These are phyloP conservation scores for Pseudomyrmex cubaensis DNA, from an alignment of 1,140 invertebrate genomes.

Conservation along the genomic window DNA sequence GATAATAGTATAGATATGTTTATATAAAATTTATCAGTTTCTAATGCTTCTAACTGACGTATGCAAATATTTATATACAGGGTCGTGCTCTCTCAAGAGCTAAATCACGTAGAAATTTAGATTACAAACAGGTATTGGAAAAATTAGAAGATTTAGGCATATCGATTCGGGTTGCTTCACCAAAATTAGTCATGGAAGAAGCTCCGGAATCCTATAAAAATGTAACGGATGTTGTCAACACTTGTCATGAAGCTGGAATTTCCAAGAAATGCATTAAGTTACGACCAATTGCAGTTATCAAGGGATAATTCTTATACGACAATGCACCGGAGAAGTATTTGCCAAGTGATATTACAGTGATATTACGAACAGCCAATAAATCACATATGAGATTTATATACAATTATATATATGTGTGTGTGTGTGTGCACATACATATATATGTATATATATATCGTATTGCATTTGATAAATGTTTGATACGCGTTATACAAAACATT, in stretches of 20 bases:
- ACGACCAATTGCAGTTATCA: slow-evolving; percentile 99
- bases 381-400: no score
- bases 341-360: no score
- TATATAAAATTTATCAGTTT: background rate
- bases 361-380: no score
- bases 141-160: slow-evolving; percentile 97
- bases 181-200: slow-evolving; percentile 99
- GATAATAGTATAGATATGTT: no score
- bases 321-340: no score
- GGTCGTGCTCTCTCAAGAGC: slow-evolving; percentile 98
- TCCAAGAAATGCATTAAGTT: slow-evolving; percentile 99
- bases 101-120: slow-evolving; percentile 97
- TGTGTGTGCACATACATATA: no score
- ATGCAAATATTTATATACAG: slow-evolving; percentile 84
- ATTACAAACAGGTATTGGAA: slow-evolving; percentile 95
- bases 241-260: slow-evolving; percentile 98
- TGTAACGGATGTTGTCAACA: slow-evolving; percentile 99
- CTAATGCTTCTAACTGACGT: background rate
- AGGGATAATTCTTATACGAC: slow-evolving; percentile 89
- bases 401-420: no score
- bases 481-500: no score
- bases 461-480: no score
- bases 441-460: no score
- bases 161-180: slow-evolving; percentile 98
- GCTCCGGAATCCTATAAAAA: slow-evolving; percentile 99